These are phyloP conservation scores for Tanypteryx hageni DNA, from an alignment of 2,888 invertebrate genomes.

Conservation along the genomic window DNA sequence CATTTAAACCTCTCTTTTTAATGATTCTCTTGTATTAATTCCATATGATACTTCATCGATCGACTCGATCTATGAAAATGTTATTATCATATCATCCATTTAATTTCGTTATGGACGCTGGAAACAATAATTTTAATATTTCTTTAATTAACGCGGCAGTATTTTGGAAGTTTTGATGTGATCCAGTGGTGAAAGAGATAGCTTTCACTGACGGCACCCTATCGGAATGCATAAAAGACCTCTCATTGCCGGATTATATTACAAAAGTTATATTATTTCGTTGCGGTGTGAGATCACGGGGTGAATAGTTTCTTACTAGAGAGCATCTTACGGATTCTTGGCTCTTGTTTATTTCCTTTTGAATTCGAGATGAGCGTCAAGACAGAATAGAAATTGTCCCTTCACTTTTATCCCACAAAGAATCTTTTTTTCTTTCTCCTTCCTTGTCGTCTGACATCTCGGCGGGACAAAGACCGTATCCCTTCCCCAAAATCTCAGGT, in stretches of 20 bases:
- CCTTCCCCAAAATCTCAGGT: neutral
- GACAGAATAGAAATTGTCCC: neutral
- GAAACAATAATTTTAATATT: no score
- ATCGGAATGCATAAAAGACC: neutral
- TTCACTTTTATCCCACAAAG: conserved; percentile 1
- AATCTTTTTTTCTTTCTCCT: neutral
- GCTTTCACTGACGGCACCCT: neutral
- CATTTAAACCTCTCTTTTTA: no score
- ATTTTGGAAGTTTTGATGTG: no score
- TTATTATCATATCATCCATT: no score
- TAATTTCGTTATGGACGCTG: no score
- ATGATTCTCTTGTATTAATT: no score
- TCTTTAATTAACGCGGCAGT: no score
- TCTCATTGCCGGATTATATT: neutral
- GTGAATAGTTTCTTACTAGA: neutral
- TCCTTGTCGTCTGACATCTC: neutral
- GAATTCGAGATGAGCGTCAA: neutral
- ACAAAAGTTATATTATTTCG: neutral
- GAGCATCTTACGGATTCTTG: neutral
- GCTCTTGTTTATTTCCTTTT: neutral
- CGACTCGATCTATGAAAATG: no score
- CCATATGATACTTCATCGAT: no score
- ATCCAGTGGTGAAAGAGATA: no score
- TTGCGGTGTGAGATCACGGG: neutral
- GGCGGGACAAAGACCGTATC: conserved; percentile 24